Conservation (phyloP, 2,113 vertebrate species). For the Salvelinus alpinus region DNA sequence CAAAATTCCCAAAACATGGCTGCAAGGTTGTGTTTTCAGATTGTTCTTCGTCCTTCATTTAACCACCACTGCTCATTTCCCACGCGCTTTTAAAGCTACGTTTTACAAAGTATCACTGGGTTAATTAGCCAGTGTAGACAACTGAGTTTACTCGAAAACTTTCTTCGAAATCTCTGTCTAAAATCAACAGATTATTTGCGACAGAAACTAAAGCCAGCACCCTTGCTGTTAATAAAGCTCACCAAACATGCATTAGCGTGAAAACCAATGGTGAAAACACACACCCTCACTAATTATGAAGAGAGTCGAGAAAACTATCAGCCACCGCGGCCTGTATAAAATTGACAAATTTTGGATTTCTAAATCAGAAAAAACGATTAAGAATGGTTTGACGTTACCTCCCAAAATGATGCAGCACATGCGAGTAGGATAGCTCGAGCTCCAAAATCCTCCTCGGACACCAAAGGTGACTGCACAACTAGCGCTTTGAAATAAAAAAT, state of each 20-base stretch:
- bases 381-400: slow-evolving; percentile 61
- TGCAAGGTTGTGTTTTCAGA: slow-evolving; percentile 76
- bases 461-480: too few relatives aligned
- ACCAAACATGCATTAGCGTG: slow-evolving; percentile 5
- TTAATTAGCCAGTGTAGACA: not conserved
- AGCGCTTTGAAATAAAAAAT: slow-evolving; percentile 40
- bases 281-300: slow-evolving; percentile 21
- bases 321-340: slow-evolving; percentile 26
- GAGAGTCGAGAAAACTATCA: slow-evolving; percentile 5
- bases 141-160: slow-evolving; percentile 48
- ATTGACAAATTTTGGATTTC: slow-evolving; percentile 55
- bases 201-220: slow-evolving; percentile 27
- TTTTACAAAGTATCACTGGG: not conserved
- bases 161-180: slow-evolving; percentile 50
- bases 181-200: slow-evolving; percentile 63
- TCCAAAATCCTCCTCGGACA: slow-evolving; percentile 52
- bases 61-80: not conserved
- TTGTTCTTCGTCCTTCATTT: slow-evolving; percentile 69
- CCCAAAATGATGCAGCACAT: slow-evolving; percentile 73
- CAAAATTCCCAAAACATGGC: slow-evolving; percentile 81
- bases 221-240: slow-evolving; percentile 20
- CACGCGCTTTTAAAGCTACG: not conserved
- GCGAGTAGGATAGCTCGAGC: slow-evolving; percentile 63
- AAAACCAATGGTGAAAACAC: not conserved
- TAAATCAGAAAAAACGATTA: slow-evolving; percentile 36